Evolutionary conservation across 1,140 invertebrate genomes (phyloP).

Genomic region (Brachionus sp.): DNA sequence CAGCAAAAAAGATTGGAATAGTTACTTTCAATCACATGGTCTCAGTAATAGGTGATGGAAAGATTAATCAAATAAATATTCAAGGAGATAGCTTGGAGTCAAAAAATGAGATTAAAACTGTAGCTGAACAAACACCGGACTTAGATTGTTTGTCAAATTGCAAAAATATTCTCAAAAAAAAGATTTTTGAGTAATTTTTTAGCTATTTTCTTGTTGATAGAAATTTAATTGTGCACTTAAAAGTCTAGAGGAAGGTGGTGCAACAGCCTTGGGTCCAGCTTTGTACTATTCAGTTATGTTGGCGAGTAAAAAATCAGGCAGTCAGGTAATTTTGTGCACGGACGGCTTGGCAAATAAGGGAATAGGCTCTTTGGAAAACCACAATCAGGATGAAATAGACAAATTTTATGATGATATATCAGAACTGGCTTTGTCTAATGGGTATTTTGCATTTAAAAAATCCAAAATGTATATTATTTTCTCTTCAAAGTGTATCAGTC

Average conservation of each 20-base stretch:
- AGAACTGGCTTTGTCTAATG: slow-evolving; percentile 49
- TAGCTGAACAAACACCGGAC: slow-evolving; percentile 52
- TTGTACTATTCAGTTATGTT: slow-evolving; percentile 52
- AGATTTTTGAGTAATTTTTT: background rate
- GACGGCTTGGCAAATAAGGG: slow-evolving; percentile 57
- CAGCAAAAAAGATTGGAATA: slow-evolving; percentile 53
- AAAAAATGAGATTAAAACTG: slow-evolving; percentile 50
- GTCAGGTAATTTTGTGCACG: slow-evolving; percentile 57
- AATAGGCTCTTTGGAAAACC: slow-evolving; percentile 51
- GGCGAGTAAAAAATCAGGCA: slow-evolving; percentile 52
- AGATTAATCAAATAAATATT: background rate
- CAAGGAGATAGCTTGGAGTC: slow-evolving; percentile 41
- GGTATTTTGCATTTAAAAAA: slow-evolving; percentile 44
- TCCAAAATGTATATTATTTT: background rate
- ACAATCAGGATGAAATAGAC: slow-evolving; percentile 32
- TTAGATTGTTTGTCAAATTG: slow-evolving; percentile 49
- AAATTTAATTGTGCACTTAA: no score
- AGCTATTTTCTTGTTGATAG: no score
- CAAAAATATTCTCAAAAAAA: slow-evolving; percentile 35
- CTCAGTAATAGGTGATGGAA: background rate
- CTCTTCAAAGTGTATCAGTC: background rate
- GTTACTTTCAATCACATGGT: slow-evolving; percentile 56
- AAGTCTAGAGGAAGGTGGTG: slow-evolving; percentile 54
- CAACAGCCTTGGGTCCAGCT: slow-evolving; percentile 57
- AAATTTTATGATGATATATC: slow-evolving; percentile 53